Conservation (phyloP, 2,888 invertebrate genomes). For the Agrotis puta region DNA sequence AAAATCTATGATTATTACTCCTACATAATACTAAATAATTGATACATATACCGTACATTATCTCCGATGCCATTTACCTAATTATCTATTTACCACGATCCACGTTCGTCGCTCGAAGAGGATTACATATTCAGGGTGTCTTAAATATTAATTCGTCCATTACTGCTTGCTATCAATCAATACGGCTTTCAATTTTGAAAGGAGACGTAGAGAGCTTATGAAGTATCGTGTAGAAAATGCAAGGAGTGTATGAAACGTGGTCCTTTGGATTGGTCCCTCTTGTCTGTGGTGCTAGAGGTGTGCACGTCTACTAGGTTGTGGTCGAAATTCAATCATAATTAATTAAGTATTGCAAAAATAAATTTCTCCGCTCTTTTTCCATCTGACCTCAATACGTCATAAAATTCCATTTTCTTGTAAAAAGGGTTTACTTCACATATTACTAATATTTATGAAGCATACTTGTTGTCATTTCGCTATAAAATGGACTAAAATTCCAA, state of each 20-base stretch:
- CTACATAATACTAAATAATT: slow-evolving; percentile 24
- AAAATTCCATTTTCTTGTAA: no score
- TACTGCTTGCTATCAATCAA: slow-evolving; percentile 63
- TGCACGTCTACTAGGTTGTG: no score
- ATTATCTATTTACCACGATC: slow-evolving; percentile 58
- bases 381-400: no score
- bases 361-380: neutral
- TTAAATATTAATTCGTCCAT: slow-evolving; percentile 69
- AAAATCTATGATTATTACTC: neutral
- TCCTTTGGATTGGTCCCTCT: neutral
- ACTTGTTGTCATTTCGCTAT: no score
- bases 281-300: neutral
- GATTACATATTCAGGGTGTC: slow-evolving; percentile 68
- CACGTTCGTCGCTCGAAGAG: slow-evolving; percentile 53
- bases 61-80: slow-evolving; percentile 43
- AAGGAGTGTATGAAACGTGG: neutral
- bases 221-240: neutral
- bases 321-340: no score
- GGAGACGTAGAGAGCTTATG: neutral
- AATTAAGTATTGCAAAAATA: no score
- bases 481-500: no score
- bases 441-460: no score
- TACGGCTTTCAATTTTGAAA: slow-evolving; percentile 52
- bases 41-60: slow-evolving; percentile 34
- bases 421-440: no score